Conservation (phyloP, 2,113 vertebrate genomes). For the Psammodynastes pulverulentus region DNA sequence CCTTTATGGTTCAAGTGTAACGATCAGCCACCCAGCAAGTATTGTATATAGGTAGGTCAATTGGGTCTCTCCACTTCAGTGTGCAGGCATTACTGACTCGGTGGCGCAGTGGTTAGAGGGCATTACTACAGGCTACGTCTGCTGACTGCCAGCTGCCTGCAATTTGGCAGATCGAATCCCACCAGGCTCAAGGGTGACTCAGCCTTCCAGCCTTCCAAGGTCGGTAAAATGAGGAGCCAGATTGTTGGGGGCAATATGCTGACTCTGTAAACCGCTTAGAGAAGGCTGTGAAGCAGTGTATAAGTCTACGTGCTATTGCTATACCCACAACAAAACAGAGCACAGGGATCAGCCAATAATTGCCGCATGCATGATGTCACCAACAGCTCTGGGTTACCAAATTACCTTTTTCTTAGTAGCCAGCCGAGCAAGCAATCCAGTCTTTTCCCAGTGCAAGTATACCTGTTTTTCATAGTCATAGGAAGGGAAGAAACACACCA, state of each 20-base stretch:
- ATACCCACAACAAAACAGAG: not conserved
- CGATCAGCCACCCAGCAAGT: constrained; percentile 12
- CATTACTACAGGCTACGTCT: no score
- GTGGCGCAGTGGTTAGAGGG: no score
- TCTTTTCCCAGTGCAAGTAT: constrained; percentile 82
- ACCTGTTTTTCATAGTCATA: constrained; percentile 86
- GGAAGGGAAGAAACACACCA: constrained; percentile 96
- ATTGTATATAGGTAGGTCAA: constrained; percentile 40
- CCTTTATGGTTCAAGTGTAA: constrained; percentile 48
- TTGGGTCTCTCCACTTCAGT: constrained; percentile 44
- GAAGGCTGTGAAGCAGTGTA: no score
- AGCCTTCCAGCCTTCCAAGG: no score
- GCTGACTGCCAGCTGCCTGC: no score
- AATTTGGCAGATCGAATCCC: no score
- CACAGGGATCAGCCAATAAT: constrained; percentile 6
- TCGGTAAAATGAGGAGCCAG: no score
- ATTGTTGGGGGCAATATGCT: no score
- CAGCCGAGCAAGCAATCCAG: constrained; percentile 75
- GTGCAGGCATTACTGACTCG: not conserved
- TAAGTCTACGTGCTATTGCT: no score
- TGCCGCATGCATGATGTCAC: not conserved
- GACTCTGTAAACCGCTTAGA: no score
- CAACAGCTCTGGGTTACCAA: not conserved
- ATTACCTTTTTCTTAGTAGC: constrained; percentile 84
- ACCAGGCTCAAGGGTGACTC: no score